Evolutionary conservation across 64 coral and sea anemone species (phyloP).

Genomic region (Cladopsammia gracilis): DNA sequence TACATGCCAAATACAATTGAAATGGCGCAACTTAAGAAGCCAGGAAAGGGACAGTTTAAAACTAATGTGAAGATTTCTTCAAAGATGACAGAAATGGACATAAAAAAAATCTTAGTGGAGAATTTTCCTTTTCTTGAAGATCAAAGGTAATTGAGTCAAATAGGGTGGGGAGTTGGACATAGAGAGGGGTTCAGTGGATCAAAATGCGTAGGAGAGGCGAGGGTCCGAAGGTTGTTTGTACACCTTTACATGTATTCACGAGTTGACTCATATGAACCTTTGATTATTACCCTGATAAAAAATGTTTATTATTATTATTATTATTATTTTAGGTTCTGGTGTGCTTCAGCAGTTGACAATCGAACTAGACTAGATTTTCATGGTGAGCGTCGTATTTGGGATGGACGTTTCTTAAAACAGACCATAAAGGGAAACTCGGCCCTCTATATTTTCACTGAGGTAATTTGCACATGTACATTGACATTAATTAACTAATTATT

Average conservation of each 20-base stretch:
- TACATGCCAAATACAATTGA: conserved; percentile 31
- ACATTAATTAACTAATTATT: too few relatives aligned
- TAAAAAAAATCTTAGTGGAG: not conserved
- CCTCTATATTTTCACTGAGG: conserved; percentile 31
- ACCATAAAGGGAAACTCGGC: conserved; percentile 47
- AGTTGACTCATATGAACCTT: too few relatives aligned
- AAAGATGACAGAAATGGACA: not conserved
- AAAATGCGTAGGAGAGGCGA: too few relatives aligned
- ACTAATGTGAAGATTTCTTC: not conserved
- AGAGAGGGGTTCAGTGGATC: too few relatives aligned
- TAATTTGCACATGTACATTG: not conserved
- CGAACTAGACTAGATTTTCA: conserved; percentile 34
- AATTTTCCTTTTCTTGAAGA: not conserved
- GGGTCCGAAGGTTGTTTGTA: too few relatives aligned
- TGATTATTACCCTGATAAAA: too few relatives aligned
- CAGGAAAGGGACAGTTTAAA: not conserved
- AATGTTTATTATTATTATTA: too few relatives aligned
- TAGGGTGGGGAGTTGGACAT: too few relatives aligned
- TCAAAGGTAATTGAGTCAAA: not conserved
- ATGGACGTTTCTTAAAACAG: not conserved
- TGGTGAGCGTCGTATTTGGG: conserved; percentile 20
- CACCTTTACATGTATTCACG: too few relatives aligned
- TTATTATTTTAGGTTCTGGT: not conserved
- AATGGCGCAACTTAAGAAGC: conserved; percentile 12
- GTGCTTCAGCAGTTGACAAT: conserved; percentile 17